A percentile compares a stretch with the other conserved stretches of the same genome.
These are phyloP conservation scores for Mugil cephalus DNA, from an alignment of 2,113 vertebrate genomes.

Conservation along the genomic window DNA sequence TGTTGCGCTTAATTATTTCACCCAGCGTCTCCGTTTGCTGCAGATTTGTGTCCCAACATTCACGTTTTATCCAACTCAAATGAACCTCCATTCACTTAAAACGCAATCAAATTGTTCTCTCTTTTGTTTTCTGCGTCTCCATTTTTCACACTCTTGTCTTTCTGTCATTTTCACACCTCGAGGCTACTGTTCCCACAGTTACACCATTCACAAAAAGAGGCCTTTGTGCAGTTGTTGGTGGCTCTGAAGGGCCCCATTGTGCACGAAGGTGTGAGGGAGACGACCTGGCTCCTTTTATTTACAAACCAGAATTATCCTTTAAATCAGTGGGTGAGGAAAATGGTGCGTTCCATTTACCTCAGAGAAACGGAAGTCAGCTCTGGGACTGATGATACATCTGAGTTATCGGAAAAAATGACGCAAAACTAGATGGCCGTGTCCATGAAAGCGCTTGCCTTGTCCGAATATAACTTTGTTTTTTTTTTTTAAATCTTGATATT, in stretches of 20 bases:
- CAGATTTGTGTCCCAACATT: not conserved
- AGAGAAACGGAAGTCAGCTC: too few relatives aligned
- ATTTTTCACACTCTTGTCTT: conserved; percentile 29
- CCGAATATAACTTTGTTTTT: too few relatives aligned
- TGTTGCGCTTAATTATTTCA: conserved; percentile 1
- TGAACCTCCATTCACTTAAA: conserved; percentile 1
- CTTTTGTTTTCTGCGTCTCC: conserved; percentile 10
- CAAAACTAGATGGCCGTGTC: too few relatives aligned
- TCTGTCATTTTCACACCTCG: conserved; percentile 51
- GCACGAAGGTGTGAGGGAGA: conserved; percentile 53
- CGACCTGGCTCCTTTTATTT: conserved; percentile 17
- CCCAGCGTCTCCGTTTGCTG: conserved; percentile 2
- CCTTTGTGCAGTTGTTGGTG: conserved; percentile 33
- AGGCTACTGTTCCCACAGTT: conserved; percentile 39
- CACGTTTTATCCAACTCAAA: not conserved
- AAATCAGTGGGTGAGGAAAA: too few relatives aligned
- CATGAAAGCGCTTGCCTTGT: too few relatives aligned
- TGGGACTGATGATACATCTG: too few relatives aligned
- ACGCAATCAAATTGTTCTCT: not conserved
- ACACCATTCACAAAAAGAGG: conserved; percentile 16
- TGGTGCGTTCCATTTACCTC: too few relatives aligned
- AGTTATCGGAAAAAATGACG: too few relatives aligned
- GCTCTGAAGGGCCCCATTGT: conserved; percentile 30
- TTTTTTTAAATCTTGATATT: too few relatives aligned
- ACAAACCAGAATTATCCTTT: too few relatives aligned